Conservation (phyloP, 2,113 vertebrate genomes). For the Mystacornis crossleyi region DNA sequence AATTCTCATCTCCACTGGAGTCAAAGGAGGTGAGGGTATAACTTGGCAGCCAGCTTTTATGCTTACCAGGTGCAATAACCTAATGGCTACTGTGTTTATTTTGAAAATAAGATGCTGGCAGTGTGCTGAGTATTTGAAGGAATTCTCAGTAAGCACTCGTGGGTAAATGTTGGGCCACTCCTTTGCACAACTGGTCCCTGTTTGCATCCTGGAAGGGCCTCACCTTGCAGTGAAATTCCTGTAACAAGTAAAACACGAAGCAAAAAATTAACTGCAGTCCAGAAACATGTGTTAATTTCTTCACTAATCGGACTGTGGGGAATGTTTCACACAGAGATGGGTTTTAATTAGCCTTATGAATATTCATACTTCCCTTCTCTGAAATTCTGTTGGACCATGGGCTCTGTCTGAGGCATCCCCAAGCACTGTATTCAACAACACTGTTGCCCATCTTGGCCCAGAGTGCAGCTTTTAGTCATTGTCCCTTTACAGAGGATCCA, state of each 20-base stretch:
- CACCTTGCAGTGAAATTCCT: not conserved
- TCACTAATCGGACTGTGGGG: slow-evolving; percentile 20
- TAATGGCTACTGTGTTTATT: not conserved
- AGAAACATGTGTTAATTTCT: slow-evolving; percentile 47
- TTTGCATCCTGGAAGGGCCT: not conserved
- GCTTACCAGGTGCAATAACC: not conserved
- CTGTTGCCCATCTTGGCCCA: not conserved
- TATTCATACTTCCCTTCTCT: slow-evolving; percentile 27
- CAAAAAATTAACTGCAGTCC: slow-evolving; percentile 18
- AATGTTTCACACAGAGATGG: slow-evolving; percentile 15
- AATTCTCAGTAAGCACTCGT: not conserved
- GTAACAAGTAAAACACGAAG: not conserved
- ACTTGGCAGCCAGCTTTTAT: not conserved
- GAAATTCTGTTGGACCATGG: not conserved
- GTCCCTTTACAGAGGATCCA: not conserved
- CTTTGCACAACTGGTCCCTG: not conserved
- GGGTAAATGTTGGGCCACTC: not conserved
- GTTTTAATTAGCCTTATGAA: slow-evolving; percentile 55
- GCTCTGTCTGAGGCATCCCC: not conserved
- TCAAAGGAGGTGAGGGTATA: slow-evolving; percentile 92
- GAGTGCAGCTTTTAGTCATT: not conserved
- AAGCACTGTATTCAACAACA: not conserved
- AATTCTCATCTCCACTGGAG: slow-evolving; percentile 98
- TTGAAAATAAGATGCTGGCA: slow-evolving; percentile 19
- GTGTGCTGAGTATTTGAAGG: not conserved